These are phyloP conservation scores for Forbesichthys papilliferus DNA, from an alignment of 2,113 vertebrate species.

Conservation along the genomic window DNA sequence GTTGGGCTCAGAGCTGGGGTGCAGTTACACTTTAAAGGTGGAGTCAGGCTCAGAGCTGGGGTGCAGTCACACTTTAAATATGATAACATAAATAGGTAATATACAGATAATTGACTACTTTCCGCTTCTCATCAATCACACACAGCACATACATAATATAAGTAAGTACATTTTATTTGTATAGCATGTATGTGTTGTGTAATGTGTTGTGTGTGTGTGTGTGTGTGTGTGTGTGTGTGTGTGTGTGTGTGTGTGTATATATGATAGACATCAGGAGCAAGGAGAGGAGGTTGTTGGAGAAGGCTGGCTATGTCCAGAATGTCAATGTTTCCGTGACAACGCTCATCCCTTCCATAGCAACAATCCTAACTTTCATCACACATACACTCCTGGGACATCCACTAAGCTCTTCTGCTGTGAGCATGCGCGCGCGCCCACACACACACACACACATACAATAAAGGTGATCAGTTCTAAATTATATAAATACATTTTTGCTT, in stretches of 20 bases:
- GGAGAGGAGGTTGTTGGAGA: background rate
- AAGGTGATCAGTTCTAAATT: background rate
- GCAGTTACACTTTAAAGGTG: too few relatives aligned
- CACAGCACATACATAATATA: too few relatives aligned
- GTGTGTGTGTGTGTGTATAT: background rate
- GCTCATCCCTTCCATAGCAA: constrained; percentile 71
- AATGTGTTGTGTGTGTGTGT: background rate
- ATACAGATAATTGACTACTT: too few relatives aligned
- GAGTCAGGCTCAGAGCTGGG: too few relatives aligned
- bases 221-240: background rate
- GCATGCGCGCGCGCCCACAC: constrained; percentile 27
- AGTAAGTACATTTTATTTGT: too few relatives aligned
- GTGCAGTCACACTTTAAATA: too few relatives aligned
- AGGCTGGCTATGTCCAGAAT: constrained; percentile 72
- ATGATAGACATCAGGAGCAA: background rate
- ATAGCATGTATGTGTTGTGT: background rate
- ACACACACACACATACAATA: background rate
- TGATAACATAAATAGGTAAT: too few relatives aligned
- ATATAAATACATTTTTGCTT: background rate
- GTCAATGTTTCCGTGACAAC: constrained; percentile 58
- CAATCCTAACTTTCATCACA: constrained; percentile 74
- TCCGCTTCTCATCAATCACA: too few relatives aligned
- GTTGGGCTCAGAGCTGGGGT: too few relatives aligned
- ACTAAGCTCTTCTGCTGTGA: constrained; percentile 74
- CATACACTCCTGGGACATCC: constrained; percentile 71